Evolutionary conservation across 2,113 vertebrate genomes (phyloP).

Genomic region (Gracilinanus agilis): DNA sequence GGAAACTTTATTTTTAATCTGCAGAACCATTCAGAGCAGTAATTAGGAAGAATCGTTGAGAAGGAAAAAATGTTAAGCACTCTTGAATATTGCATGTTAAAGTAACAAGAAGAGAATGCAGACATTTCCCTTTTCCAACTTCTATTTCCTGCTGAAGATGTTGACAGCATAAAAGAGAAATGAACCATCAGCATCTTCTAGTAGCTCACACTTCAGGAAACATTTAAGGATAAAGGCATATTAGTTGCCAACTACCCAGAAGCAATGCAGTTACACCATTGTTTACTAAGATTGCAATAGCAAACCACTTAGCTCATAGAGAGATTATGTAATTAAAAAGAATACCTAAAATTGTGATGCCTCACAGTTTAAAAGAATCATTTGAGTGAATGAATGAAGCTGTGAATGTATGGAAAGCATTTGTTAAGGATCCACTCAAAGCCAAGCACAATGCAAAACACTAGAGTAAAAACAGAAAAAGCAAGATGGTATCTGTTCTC

Average conservation of each 20-base stretch:
- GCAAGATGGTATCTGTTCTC: background rate
- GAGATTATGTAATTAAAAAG: background rate
- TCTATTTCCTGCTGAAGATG: background rate
- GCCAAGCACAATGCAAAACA: background rate
- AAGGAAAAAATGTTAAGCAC: background rate
- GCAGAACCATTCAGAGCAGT: conserved; percentile 69
- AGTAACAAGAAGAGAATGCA: conserved; percentile 35
- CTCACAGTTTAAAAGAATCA: background rate
- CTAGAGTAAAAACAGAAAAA: background rate
- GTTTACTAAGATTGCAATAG: background rate
- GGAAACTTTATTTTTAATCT: conserved; percentile 76
- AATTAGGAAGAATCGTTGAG: conserved; percentile 70
- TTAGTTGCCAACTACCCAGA: background rate
- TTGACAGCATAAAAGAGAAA: conserved; percentile 25
- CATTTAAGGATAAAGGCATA: background rate
- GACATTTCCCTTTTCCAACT: conserved; percentile 1
- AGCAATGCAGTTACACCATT: background rate
- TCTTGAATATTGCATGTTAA: conserved; percentile 8
- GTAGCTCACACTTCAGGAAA: background rate
- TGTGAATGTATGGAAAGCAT: background rate
- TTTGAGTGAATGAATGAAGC: background rate
- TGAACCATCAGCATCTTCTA: background rate
- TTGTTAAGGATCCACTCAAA: background rate
- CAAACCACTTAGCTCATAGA: background rate
- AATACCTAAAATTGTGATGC: background rate